These are phyloP conservation scores for Spinus olivaceus DNA, from an alignment of 2,797 vertebrate species.

Conservation along the genomic window DNA sequence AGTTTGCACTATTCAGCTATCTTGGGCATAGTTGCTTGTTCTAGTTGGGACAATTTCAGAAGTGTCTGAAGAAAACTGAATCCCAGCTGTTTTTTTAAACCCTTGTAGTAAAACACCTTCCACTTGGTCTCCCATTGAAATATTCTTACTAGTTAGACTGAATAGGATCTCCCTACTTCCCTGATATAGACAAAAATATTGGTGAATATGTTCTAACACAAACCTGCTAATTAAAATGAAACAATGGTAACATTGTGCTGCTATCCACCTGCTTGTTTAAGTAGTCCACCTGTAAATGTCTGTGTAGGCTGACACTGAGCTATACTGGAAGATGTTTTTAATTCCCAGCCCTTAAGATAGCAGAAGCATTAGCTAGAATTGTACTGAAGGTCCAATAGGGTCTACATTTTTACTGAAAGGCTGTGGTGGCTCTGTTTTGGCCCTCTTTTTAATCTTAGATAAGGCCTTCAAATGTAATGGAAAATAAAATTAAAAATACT, in stretches of 20 bases:
- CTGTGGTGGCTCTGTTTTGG: not conserved
- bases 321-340: not conserved
- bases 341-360: not conserved
- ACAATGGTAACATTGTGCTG: not conserved
- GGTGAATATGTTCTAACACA: not conserved
- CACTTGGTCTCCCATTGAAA: not conserved
- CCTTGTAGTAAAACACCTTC: not conserved
- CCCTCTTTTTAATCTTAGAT: not conserved
- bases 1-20: not conserved
- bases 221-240: not conserved
- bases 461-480: not conserved
- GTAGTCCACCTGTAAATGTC: not conserved
- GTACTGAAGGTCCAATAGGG: not conserved
- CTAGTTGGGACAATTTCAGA: not conserved
- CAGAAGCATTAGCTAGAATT: not conserved
- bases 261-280: not conserved
- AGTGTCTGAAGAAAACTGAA: not conserved
- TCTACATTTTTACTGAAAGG: not conserved
- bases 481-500: not conserved
- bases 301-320: not conserved
- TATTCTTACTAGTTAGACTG: not conserved
- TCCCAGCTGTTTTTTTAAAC: not conserved
- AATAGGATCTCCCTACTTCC: not conserved
- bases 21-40: not conserved
- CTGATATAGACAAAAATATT: not conserved